Evolutionary conservation across 2,797 vertebrate genomes (phyloP), one percentile per base, ranked within the genome.

Genomic region (Cryptoprocta ferox): DNA sequence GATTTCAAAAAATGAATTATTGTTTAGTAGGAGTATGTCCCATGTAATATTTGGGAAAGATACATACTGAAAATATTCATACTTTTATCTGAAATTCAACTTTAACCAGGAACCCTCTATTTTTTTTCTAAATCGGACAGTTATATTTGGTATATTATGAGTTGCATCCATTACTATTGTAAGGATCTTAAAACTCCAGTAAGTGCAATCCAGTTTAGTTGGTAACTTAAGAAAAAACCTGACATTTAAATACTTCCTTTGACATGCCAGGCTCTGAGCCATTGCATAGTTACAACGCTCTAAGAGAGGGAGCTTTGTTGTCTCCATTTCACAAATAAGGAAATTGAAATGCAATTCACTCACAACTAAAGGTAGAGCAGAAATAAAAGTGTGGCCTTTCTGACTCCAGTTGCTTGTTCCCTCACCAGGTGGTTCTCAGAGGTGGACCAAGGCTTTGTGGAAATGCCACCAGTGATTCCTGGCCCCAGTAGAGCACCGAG

Each of bases 361-460:
- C 21, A 70, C 32, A 24, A 0, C 26, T 6, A 3, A 3, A 56
- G 28, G 37, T 9, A 28, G 21, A 42, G 9, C 45, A 3, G 12
- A 59, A 24, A 18, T 21, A 1, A 53, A 35, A 26, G 16, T 61
- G 28, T 3, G 10, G 32, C 16, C 21, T 12, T 50, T 50, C 73
- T 14, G 21, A 24, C 18, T 71, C 53, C 39, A 37, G 0, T 53
- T 24, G 15, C 65, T 66, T 66, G 12, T 85, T 28, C 1, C 14
- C 7, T 37, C 9, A 3, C 53, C 18, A 35, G 24, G 24, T 6
- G 30, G 21, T 59, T 53, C 63, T 26, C 78, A 59, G 39, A 42
- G 35, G 10, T 0, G 0, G 8, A 6, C 30, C 3, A 0, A 0
- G 6, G 8, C 30, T 6, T 1, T 8, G 24, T 6, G 53, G 53